Percentiles rank a stretch among this genome's conserved stretches.
Conservation (phyloP, 2,113 vertebrate genomes). For the Alectura lathami region DNA sequence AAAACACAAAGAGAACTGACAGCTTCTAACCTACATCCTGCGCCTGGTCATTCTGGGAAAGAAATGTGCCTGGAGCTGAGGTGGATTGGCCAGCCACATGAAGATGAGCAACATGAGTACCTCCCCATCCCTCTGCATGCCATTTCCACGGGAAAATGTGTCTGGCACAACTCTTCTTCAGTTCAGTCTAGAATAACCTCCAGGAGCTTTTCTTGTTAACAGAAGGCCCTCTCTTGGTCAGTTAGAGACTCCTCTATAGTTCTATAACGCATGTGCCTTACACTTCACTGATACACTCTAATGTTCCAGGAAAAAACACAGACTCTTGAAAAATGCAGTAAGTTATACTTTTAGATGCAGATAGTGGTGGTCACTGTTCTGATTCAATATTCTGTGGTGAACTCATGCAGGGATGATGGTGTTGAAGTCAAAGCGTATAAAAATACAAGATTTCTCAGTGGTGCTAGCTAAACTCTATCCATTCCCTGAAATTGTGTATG, state of each 20-base stretch:
- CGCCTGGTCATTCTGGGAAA: background rate
- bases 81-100: background rate
- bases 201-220: background rate
- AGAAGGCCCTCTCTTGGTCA: background rate
- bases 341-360: background rate
- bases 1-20: background rate
- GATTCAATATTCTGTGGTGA: background rate
- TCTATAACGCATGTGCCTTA: background rate
- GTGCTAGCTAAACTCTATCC: background rate
- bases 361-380: background rate
- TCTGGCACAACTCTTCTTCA: background rate
- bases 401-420: background rate
- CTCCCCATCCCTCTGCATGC: background rate
- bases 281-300: background rate
- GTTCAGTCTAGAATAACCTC: background rate
- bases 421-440: background rate
- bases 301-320: background rate
- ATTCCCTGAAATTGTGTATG: background rate
- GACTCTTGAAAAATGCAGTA: background rate
- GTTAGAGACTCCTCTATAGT: background rate
- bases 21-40: background rate
- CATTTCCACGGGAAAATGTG: background rate
- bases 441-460: background rate
- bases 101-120: background rate
- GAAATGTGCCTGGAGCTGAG: accelerated